Evolutionary conservation across 2,888 invertebrate species (phyloP), one percentile per base, ranked within the genome.

Genomic region (Trissolcus brochymenae): DNA sequence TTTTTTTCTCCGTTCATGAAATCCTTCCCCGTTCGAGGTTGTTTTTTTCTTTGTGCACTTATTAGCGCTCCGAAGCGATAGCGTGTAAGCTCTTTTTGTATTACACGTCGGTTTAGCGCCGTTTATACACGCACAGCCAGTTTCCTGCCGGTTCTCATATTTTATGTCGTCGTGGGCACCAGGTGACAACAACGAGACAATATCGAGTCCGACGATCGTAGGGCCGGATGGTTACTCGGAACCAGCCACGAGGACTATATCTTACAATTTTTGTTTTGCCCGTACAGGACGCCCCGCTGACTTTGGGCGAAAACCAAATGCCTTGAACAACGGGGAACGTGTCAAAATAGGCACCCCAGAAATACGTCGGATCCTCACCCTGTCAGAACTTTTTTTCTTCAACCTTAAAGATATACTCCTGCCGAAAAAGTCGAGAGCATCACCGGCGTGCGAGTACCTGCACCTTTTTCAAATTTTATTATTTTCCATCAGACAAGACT

Each of bases 311-410:
- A 84, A 85, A 83, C 78, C 84, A 81, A 82, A 85, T 83, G 84
- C 85, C 83, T 84, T 81, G 82, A 82, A 85, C 87, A 84, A 84
- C 85, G 82, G 85, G 81, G 84, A 84, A 87, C 84, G 87, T 87
- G 88, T 88, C 88, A 88, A 88, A 88, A 87, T 87, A 87, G 85
- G 82, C 82, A 80, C 80, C 66, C 80, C 79, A 73, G 78, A 76
- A 79, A 72, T 72, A 73, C 79, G 67, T 68, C 65, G 72, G 60
- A 61, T 72, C 65, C 61, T 71, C 77, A 81, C 80, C 81, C 81
- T 77, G 81, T 73, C 61, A 66, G 16, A 68, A 64, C 61, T 70
- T 66, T 76, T 50, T 80, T 70, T 79, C 67, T 74, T 72, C 68
- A 79, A 59, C 70, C 75, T 54, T 1, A 79, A 68, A 67, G 75